Percentiles rank a stretch among this genome's conserved stretches.
Conservation (phyloP, 2,888 invertebrate species). For the Cosmia pyralina region DNA sequence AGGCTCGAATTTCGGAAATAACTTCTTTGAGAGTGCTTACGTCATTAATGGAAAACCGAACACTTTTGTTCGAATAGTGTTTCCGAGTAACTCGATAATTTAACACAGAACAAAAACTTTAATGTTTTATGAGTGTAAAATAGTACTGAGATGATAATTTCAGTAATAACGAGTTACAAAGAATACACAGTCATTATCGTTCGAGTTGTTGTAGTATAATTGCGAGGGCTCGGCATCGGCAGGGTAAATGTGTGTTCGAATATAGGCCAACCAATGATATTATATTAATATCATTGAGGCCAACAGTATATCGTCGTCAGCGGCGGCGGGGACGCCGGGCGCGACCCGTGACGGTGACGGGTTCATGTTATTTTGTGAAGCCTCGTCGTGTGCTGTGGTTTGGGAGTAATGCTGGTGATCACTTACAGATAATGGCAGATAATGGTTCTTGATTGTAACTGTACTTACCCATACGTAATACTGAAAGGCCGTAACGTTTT, state of each 20-base stretch:
- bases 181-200: constrained; percentile 66
- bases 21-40: constrained; percentile 53
- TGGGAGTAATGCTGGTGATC: constrained; percentile 76
- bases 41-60: constrained; percentile 47
- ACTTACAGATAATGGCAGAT: constrained; percentile 75
- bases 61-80: constrained; percentile 34
- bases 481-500: constrained; percentile 22
- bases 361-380: constrained; percentile 86
- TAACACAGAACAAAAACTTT: constrained; percentile 42
- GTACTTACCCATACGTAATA: constrained; percentile 28
- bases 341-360: constrained; percentile 77
- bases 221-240: constrained; percentile 71
- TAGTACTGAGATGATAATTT: constrained; percentile 45
- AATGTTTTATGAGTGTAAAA: constrained; percentile 47
- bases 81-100: constrained; percentile 44
- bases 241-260: constrained; percentile 75
- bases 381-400: constrained; percentile 82
- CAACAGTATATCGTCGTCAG: constrained; percentile 75
- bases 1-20: constrained; percentile 64
- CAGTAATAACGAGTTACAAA: constrained; percentile 58
- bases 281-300: too few relatives aligned
- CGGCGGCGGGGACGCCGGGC: constrained; percentile 15
- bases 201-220: constrained; percentile 72
- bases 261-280: constrained; percentile 86
- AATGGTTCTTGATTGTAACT: constrained; percentile 61